Base-by-base conservation (phyloP, 2,797 vertebrate genomes). In the Anolis apletophallus region DNA sequence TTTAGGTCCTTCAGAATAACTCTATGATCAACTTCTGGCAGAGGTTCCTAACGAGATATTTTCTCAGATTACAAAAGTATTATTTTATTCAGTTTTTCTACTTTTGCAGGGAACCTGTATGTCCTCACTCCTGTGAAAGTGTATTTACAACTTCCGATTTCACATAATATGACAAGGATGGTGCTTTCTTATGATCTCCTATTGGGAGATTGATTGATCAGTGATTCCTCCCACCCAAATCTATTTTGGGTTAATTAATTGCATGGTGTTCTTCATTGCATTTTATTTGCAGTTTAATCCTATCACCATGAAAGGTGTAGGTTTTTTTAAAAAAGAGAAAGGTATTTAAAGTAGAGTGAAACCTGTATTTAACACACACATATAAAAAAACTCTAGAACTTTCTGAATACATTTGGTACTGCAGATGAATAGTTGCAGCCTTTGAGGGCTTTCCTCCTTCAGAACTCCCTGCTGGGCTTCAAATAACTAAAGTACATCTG, bases 281-380 rank as follows among this genome's bases (percentile, higher is more conserved):
- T 88, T 91, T 88, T 81, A 89, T 5, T 54, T 81, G 54, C 55
- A 26, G 79, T 91, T 86, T 93, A 91, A 86, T 92, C 83, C 29
- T 69, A 76, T 79, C 0, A 50, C 19, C 75, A 89, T 91, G 68
- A 76, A 88, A 91, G 77, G 73, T 69, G 6, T 54, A n/a, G n/a
- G n/a, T 76, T 36, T 81, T 61, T 61, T 61, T 1, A 21, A 7
- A 59, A 21, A 61, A 68, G 67, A 64, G 52, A 67, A 85, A 59
- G 88, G 34, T 91, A 75, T 90, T 85, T 74, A 91, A 89, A 46
- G 64, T 92, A 91, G 85, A 89, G 92, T 89, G 71, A 88, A 93
- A 89, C 90, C n/a, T 87, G 86, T 91, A 67, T 19, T 17, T 40
- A 72, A 36, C 69, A 46, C 40, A 23, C 46, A 46, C 5, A 46